Evolutionary conservation across 2,888 invertebrate genomes (phyloP).

Genomic region (Lasioglossum villosulum): DNA sequence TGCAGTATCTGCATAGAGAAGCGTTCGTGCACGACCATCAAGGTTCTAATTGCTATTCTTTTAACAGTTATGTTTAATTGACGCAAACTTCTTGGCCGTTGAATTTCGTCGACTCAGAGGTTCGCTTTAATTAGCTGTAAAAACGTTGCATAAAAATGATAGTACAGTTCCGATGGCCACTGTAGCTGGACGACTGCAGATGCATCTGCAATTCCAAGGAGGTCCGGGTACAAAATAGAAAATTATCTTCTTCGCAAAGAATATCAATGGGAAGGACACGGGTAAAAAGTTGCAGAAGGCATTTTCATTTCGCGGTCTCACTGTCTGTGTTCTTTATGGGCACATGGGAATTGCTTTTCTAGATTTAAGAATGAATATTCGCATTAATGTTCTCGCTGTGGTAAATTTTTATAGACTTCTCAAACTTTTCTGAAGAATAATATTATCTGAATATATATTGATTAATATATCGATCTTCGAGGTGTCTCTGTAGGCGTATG

Average conservation of each 20-base stretch:
- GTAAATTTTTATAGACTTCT: background rate
- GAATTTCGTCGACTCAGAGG: background rate
- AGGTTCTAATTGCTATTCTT: background rate
- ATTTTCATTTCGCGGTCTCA: background rate
- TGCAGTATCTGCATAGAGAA: background rate
- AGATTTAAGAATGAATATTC: background rate
- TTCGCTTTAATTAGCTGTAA: background rate
- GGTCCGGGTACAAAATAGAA: background rate
- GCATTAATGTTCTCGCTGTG: background rate
- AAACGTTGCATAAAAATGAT: background rate
- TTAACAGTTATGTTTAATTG: background rate
- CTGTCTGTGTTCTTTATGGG: background rate
- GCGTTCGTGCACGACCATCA: background rate
- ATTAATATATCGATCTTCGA: background rate
- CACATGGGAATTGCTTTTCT: background rate
- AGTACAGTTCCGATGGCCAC: background rate
- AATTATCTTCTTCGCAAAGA: background rate
- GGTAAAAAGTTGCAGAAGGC: background rate
- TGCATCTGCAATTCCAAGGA: slow-evolving; percentile 1
- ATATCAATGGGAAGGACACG: background rate
- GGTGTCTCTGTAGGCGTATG: background rate
- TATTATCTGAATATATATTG: background rate
- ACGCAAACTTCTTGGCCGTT: background rate
- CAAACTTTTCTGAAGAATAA: background rate
- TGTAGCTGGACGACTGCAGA: background rate